Conservation (phyloP, 2,113 vertebrate species). For the Psilopsiagon aymara region DNA sequence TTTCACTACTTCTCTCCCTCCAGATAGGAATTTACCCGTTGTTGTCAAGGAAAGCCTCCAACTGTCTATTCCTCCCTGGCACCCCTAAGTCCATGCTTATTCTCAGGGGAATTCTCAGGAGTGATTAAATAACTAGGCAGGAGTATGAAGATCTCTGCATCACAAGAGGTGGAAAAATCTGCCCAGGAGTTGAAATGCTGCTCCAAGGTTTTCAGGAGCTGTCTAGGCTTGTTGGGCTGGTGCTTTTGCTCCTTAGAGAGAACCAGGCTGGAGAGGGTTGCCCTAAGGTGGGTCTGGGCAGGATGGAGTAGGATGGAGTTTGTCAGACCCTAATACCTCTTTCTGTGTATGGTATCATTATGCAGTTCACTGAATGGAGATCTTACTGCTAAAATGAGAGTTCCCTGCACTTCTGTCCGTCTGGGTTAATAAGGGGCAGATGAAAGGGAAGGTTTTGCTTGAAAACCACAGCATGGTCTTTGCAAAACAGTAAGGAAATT, state of each 20-base stretch:
- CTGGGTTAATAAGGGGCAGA: constrained; percentile 2
- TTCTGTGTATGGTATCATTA: not conserved
- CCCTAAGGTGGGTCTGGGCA: not conserved
- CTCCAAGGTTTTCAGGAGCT: not conserved
- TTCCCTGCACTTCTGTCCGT: not conserved
- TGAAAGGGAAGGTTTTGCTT: constrained; percentile 29
- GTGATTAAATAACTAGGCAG: not conserved
- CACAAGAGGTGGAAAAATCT: not conserved
- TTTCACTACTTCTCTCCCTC: not conserved
- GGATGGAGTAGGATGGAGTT: not conserved
- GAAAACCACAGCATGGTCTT: constrained; percentile 26
- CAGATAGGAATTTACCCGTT: not conserved
- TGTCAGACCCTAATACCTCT: not conserved
- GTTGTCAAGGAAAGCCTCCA: not conserved
- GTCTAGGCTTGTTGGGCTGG: not conserved
- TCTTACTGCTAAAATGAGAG: not conserved
- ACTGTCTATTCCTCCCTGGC: not conserved
- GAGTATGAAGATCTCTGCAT: not conserved
- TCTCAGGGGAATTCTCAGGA: not conserved
- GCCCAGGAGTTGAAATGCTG: not conserved
- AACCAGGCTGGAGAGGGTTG: not conserved
- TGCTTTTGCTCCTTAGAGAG: not conserved
- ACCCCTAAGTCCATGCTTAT: not conserved
- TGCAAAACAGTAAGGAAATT: constrained; percentile 34
- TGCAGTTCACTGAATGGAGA: not conserved